A percentile compares a stretch with the other conserved stretches of the same genome.
Conservation (phyloP, 1,140 invertebrate species). For the Lordiphosa collinella region DNA sequence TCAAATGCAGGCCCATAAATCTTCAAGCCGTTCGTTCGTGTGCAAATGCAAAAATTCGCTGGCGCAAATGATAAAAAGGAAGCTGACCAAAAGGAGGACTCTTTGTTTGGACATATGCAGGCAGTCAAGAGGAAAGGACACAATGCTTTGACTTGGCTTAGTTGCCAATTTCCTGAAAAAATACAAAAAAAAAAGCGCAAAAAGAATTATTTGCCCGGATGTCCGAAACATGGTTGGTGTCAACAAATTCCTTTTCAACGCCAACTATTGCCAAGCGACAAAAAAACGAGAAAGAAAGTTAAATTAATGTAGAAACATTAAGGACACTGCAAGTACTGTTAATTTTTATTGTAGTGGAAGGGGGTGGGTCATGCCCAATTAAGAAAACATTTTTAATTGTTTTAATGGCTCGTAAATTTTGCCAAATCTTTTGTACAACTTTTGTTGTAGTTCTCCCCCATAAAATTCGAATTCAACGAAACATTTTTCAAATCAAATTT, state of each 20-base stretch:
- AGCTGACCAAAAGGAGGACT: slow-evolving; percentile 28
- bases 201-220: slow-evolving; percentile 76
- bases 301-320: slow-evolving; percentile 63
- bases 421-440: slow-evolving; percentile 16
- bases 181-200: background rate
- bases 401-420: slow-evolving; percentile 73
- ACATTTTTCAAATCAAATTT: slow-evolving; percentile 33
- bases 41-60: slow-evolving; percentile 13
- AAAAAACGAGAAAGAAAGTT: slow-evolving; percentile 30
- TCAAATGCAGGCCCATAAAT: slow-evolving; percentile 68
- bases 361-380: slow-evolving; percentile 51
- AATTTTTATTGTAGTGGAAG: slow-evolving; percentile 26
- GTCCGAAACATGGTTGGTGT: slow-evolving; percentile 79
- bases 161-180: slow-evolving; percentile 65
- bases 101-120: slow-evolving; percentile 73
- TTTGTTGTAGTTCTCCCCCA: slow-evolving; percentile 24
- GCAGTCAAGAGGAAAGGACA: slow-evolving; percentile 67
- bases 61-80: slow-evolving; percentile 47
- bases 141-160: slow-evolving; percentile 60
- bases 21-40: slow-evolving; percentile 56
- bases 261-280: slow-evolving; percentile 39
- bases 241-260: slow-evolving; percentile 68
- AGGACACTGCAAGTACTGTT: slow-evolving; percentile 39
- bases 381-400: slow-evolving; percentile 63
- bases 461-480: slow-evolving; percentile 27